Percentiles rank a stretch among this genome's conserved stretches.
Conservation (phyloP, 1,140 invertebrate genomes). For the Dendroctonus valens region DNA sequence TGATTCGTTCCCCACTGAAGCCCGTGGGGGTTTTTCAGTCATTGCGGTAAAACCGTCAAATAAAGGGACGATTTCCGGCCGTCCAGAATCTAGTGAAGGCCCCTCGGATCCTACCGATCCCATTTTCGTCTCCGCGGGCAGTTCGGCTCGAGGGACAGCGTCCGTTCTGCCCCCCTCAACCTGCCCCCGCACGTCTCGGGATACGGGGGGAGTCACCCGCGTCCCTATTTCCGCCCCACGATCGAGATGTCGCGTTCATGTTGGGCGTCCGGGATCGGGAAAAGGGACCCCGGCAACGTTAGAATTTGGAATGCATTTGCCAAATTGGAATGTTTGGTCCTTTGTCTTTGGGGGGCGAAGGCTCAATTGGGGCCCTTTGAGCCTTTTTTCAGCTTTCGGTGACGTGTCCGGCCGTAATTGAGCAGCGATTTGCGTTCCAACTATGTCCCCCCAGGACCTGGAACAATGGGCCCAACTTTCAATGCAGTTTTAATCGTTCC, state of each 20-base stretch:
- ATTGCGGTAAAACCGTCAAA: too few species aligned
- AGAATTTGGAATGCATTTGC: constrained; percentile 31
- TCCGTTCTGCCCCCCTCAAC: constrained; percentile 19
- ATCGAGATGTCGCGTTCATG: constrained; percentile 31
- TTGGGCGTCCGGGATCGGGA: constrained; percentile 7
- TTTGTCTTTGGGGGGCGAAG: constrained; percentile 6
- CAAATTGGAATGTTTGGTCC: constrained; percentile 29
- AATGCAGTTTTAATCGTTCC: too few species aligned
- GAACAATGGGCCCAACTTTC: too few species aligned
- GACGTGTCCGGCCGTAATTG: too few species aligned
- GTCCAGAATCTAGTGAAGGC: constrained; percentile 1
- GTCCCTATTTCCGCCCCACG: constrained; percentile 30
- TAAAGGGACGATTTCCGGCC: constrained; percentile 1
- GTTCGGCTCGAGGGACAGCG: constrained; percentile 26
- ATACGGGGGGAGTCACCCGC: constrained; percentile 13
- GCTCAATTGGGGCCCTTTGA: too few species aligned
- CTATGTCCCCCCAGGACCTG: too few species aligned
- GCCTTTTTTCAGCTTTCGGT: too few species aligned
- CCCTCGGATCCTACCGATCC: constrained; percentile 21
- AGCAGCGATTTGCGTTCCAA: too few species aligned
- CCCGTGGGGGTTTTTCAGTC: too few species aligned
- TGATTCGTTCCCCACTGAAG: too few species aligned
- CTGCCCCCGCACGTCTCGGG: constrained; percentile 13
- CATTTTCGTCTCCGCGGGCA: constrained; percentile 30
- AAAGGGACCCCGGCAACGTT: constrained; percentile 11